A percentile compares a stretch with the other conserved stretches of the same genome.
phyloP scores from a whole-genome alignment of 2,888 invertebrate genomes.

The Tricholauxania praeusta region DNA sequence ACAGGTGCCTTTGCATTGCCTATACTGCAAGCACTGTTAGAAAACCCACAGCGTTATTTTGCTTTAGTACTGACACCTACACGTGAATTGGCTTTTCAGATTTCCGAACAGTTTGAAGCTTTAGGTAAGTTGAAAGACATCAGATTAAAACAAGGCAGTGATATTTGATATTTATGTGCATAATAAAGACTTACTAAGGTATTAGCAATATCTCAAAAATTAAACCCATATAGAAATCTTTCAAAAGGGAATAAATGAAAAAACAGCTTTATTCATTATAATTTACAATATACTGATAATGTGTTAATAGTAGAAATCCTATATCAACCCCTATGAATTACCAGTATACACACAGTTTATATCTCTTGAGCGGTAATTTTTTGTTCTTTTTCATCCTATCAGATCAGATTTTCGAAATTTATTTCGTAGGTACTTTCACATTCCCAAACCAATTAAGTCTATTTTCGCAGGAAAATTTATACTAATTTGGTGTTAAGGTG shows the following conservation, averaged over 20 bases:
- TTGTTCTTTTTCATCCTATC: too few species aligned
- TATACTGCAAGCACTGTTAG: slow-evolving; percentile 89
- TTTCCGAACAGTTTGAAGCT: slow-evolving; percentile 98
- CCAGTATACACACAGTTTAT: too few species aligned
- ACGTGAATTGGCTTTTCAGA: slow-evolving; percentile 97
- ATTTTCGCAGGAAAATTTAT: too few species aligned
- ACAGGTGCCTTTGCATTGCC: slow-evolving; percentile 98
- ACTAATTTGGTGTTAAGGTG: too few species aligned
- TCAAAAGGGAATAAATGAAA: slow-evolving; percentile 38
- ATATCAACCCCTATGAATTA: slow-evolving; percentile 27
- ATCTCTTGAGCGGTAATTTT: too few species aligned
- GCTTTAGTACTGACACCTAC: slow-evolving; percentile 96
- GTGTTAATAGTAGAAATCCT: too few species aligned
- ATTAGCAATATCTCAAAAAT: too few species aligned
- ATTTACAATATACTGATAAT: too few species aligned
- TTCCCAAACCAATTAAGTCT: too few species aligned
- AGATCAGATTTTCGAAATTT: too few species aligned
- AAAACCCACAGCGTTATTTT: slow-evolving; percentile 94
- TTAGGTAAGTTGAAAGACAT: slow-evolving; percentile 75
- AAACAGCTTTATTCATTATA: background rate
- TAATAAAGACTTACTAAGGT: too few species aligned
- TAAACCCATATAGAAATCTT: background rate
- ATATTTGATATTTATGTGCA: background rate
- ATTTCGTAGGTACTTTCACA: too few species aligned
- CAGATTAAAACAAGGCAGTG: background rate